A percentile compares a stretch with the other conserved stretches of the same genome.
Conservation (phyloP, 2,888 invertebrate species). For the Apotomis turbidana region DNA sequence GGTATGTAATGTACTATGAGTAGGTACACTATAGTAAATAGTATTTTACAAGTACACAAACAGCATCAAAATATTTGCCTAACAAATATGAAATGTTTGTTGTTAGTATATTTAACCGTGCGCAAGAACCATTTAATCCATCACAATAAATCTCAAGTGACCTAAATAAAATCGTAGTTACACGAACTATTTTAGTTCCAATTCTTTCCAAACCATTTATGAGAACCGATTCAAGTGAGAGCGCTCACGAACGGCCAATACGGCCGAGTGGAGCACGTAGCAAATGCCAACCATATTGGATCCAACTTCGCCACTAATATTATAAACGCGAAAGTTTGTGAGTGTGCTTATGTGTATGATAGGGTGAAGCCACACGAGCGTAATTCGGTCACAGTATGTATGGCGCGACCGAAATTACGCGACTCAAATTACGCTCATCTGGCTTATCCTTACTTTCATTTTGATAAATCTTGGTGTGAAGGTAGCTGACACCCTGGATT, state of each 20-base stretch:
- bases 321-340: no score
- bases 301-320: not conserved
- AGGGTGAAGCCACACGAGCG: no score
- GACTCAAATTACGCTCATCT: no score
- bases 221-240: not conserved
- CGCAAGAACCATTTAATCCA: not conserved
- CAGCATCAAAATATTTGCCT: not conserved
- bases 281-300: not conserved
- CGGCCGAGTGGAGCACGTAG: not conserved
- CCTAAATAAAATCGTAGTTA: slow-evolving; percentile 5
- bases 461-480: no score
- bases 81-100: not conserved
- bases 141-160: not conserved
- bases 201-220: slow-evolving; percentile 12
- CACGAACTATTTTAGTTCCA: slow-evolving; percentile 6
- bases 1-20: no score
- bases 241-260: slow-evolving; percentile 1
- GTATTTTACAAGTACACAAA: not conserved
- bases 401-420: no score
- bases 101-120: not conserved
- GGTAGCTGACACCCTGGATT: no score
- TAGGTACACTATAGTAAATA: no score
- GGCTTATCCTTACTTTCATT: no score
- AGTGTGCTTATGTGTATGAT: no score
- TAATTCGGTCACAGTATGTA: no score